Evolutionary conservation across 2,888 invertebrate species (phyloP), one percentile per base, ranked within the genome.

Genomic region (Leptura quadrifasciata): DNA sequence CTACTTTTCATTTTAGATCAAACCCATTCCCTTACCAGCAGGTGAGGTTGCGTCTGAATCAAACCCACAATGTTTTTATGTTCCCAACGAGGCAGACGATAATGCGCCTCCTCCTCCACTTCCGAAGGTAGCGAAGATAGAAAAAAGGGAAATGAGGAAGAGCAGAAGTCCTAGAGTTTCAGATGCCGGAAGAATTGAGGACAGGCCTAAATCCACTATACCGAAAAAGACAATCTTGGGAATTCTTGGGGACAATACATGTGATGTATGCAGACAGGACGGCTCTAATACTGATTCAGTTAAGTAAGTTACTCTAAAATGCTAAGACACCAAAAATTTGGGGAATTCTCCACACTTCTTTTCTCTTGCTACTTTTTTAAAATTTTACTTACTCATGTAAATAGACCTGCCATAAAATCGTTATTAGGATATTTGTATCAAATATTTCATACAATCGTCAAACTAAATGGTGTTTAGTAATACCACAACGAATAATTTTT

Each of bases 21-120:
- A 95, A 87, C 94, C 95, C 4, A 94, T 95, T 84, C 94, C 94
- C 4, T 91, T 95, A 84, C 95, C 95, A 18, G 95, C 94, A 74
- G 95, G 96, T 1, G 93, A 94, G 47, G 89, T 92, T 31, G 89
- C 90, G 1, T 91, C 91, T 0, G 90, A 90, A 76, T 90, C 91
- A n/a, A 95, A 94, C 85, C 94, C 94, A 0, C 95, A 95, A 86
- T 94, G 95, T 90, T 95, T 95, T 87, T 94, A 94, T 85, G 94
- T 94, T 10, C 94, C 94, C 0, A 94, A 94, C 6, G 94, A 92
- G 80, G 92, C 91, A 80, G 92, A 92, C 79, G 92, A 92, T 77
- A 90, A 82, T 86, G 89, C 89, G 0, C 89, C 90, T 5, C 86
- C 87, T 3, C 86, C 84, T 10, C 72, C 71, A 17, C 77, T 72